phyloP scores from a whole-genome alignment of 2,888 invertebrate species.

The Chymomyza fuscimana region DNA sequence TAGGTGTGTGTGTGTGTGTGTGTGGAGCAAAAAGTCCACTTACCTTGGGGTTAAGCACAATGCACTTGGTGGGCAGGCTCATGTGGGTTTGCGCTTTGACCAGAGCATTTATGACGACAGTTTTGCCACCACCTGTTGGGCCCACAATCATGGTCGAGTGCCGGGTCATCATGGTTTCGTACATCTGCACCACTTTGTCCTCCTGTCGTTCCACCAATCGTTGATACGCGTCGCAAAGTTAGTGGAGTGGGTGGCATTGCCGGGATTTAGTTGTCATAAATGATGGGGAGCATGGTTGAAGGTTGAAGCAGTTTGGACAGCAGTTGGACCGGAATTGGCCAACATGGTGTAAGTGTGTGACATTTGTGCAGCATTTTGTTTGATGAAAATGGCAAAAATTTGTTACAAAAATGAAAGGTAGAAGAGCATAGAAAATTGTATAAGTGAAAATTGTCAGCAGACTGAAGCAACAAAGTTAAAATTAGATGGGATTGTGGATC shows the following conservation, averaged over 20 bases:
- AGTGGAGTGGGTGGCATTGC: slow-evolving; percentile 12
- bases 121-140: slow-evolving; percentile 95
- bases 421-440: slow-evolving; percentile 52
- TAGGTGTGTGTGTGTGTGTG: slow-evolving; percentile 2
- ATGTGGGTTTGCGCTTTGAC: slow-evolving; percentile 89
- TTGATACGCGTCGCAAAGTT: not conserved
- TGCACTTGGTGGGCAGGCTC: slow-evolving; percentile 89
- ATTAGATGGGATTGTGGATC: slow-evolving; percentile 49
- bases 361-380: slow-evolving; percentile 69
- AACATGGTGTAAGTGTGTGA: slow-evolving; percentile 39
- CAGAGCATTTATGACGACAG: slow-evolving; percentile 89
- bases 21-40: slow-evolving; percentile 43
- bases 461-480: slow-evolving; percentile 54
- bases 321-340: not conserved
- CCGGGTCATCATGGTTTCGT: slow-evolving; percentile 96
- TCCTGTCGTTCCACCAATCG: slow-evolving; percentile 81
- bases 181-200: slow-evolving; percentile 93
- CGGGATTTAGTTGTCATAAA: slow-evolving; percentile 71
- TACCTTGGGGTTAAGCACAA: slow-evolving; percentile 90
- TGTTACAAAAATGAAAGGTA: slow-evolving; percentile 26
- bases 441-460: slow-evolving; percentile 60
- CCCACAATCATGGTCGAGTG: slow-evolving; percentile 96
- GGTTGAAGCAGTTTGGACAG: slow-evolving; percentile 5
- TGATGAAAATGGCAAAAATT: slow-evolving; percentile 61
- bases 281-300: slow-evolving; percentile 42